phyloP scores from a whole-genome alignment of 2,888 invertebrate species.

The Chesias legatella region DNA sequence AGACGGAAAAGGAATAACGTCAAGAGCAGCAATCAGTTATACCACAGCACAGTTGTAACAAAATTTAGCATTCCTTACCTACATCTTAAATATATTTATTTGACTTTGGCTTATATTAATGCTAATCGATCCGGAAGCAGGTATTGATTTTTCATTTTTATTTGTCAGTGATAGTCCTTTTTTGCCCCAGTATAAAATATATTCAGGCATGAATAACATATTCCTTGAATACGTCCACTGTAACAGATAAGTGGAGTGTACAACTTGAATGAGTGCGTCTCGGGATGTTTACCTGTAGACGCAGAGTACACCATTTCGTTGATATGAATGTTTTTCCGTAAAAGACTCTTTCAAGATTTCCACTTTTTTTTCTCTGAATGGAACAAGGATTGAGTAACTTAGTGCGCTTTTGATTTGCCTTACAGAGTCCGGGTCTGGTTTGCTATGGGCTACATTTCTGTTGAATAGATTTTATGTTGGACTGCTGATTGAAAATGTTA shows the following conservation, averaged over 20 bases:
- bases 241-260: slow-evolving; percentile 53
- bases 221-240: slow-evolving; percentile 25
- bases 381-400: slow-evolving; percentile 57
- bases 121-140: no score
- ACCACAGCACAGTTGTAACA: no score
- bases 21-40: no score
- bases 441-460: slow-evolving; percentile 24
- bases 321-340: slow-evolving; percentile 58
- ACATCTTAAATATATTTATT: no score
- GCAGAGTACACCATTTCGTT: slow-evolving; percentile 67
- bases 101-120: no score
- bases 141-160: no score
- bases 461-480: neutral
- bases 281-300: slow-evolving; percentile 58
- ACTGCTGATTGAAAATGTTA: no score
- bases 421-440: slow-evolving; percentile 33
- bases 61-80: no score
- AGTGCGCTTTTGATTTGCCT: slow-evolving; percentile 55
- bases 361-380: slow-evolving; percentile 45
- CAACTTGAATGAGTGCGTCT: slow-evolving; percentile 73
- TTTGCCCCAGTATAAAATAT: no score
- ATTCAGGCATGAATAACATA: neutral
- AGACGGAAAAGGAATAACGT: no score
- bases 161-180: no score
- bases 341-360: slow-evolving; percentile 54